Percentiles rank a stretch among this genome's conserved stretches.
Conservation (phyloP, 2,888 invertebrate species). For the Altica lythri region DNA sequence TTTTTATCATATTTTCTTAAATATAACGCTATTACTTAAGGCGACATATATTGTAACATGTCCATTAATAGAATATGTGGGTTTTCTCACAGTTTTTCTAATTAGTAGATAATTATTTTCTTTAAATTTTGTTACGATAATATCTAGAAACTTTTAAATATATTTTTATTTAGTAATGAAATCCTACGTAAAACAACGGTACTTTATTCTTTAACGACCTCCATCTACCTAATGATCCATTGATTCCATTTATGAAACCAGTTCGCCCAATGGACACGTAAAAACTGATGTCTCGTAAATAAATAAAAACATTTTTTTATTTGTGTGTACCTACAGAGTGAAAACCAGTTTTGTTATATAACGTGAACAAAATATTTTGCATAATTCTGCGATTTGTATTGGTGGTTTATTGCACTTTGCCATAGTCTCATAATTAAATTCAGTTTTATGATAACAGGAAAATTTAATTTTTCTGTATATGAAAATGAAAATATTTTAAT, state of each 20-base stretch:
- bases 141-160: background rate
- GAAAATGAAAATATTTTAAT: too few relatives aligned
- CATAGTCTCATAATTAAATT: too few relatives aligned
- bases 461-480: too few relatives aligned
- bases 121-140: background rate
- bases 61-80: too few relatives aligned
- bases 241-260: constrained; percentile 1
- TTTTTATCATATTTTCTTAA: too few relatives aligned
- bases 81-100: too few relatives aligned
- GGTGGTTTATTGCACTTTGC: constrained; percentile 19
- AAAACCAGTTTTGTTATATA: constrained; percentile 34
- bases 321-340: constrained; percentile 28
- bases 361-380: constrained; percentile 33
- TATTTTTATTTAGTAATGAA: background rate
- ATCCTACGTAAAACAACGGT: background rate
- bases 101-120: too few relatives aligned
- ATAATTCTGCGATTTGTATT: constrained; percentile 35
- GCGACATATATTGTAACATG: too few relatives aligned
- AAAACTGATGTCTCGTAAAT: constrained; percentile 25
- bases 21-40: too few relatives aligned
- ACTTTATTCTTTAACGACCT: background rate
- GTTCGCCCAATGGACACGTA: constrained; percentile 9
- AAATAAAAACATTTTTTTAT: constrained; percentile 35
- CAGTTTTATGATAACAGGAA: too few relatives aligned
- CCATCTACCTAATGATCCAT: background rate